Conservation (phyloP, 2,113 vertebrate species). For the Ctenodactylus gundi region DNA sequence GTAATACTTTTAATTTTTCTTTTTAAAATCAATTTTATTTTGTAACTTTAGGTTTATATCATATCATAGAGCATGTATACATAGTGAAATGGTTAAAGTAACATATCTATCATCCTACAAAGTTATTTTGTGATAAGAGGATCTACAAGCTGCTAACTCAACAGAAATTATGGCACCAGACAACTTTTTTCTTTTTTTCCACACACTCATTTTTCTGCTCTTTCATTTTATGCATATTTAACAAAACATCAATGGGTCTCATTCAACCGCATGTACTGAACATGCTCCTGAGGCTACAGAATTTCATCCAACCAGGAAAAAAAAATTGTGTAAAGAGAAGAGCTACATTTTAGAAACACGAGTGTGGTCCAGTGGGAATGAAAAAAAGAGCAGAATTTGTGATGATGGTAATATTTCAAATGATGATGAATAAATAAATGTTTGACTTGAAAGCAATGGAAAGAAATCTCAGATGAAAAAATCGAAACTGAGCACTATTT, state of each 20-base stretch:
- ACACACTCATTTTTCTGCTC: neutral
- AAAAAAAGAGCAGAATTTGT: neutral
- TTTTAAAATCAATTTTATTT: neutral
- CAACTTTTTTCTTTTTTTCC: neutral
- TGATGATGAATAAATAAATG: neutral
- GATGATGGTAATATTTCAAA: neutral
- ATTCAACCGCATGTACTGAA: neutral
- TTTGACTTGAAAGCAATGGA: neutral
- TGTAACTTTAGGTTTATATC: neutral
- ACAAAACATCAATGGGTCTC: neutral
- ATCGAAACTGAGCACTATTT: neutral
- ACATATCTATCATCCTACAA: neutral
- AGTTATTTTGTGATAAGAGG: neutral
- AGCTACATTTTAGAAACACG: neutral
- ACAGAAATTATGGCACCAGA: neutral
- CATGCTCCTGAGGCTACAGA: neutral
- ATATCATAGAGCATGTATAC: neutral
- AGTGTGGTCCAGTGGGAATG: accelerated
- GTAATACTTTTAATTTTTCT: neutral
- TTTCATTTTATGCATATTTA: neutral
- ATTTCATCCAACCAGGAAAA: neutral
- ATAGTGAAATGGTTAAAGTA: neutral
- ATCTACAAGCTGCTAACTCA: neutral
- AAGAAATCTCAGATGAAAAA: neutral
- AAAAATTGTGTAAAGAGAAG: neutral